Evolutionary conservation across 2,888 invertebrate genomes (phyloP).

Genomic region (Platerodrilus igneus): DNA sequence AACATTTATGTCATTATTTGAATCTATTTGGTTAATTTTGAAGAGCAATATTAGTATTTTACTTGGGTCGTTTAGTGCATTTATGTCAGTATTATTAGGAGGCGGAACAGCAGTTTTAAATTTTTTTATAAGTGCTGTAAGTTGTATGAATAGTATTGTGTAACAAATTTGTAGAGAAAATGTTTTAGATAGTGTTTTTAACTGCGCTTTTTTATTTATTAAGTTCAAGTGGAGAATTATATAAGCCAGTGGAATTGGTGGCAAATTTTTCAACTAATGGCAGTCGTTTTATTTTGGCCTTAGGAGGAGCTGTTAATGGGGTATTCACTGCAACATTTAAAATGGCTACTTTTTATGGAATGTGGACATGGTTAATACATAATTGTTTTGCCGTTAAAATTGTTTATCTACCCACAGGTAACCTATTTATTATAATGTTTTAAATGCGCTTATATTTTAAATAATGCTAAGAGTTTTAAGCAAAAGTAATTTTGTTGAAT

Average conservation of each 20-base stretch:
- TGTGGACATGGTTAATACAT: slow-evolving; percentile 98
- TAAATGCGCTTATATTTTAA: no score
- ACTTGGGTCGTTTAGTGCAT: slow-evolving; percentile 78
- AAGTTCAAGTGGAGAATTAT: slow-evolving; percentile 77
- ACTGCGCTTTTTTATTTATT: slow-evolving; percentile 94
- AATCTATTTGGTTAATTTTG: slow-evolving; percentile 84
- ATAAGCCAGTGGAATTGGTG: slow-evolving; percentile 89
- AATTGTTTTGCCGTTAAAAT: slow-evolving; percentile 91
- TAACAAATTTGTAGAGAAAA: slow-evolving; percentile 7
- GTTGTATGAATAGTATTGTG: slow-evolving; percentile 26
- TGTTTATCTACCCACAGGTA: slow-evolving; percentile 90
- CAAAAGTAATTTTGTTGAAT: no score
- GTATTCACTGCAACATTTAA: slow-evolving; percentile 96
- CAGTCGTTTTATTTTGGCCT: slow-evolving; percentile 70
- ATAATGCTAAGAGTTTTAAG: no score
- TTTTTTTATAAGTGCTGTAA: slow-evolving; percentile 78
- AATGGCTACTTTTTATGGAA: slow-evolving; percentile 93
- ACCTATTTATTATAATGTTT: no score
- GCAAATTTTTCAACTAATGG: slow-evolving; percentile 79
- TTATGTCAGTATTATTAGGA: slow-evolving; percentile 79
- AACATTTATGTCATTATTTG: slow-evolving; percentile 78
- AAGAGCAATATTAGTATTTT: slow-evolving; percentile 87
- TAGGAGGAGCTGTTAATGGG: slow-evolving; percentile 88
- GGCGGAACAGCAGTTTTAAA: slow-evolving; percentile 88
- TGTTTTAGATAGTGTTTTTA: slow-evolving; percentile 84